Evolutionary conservation across 2,888 invertebrate genomes (phyloP).

Genomic region (Morpho achilles): DNA sequence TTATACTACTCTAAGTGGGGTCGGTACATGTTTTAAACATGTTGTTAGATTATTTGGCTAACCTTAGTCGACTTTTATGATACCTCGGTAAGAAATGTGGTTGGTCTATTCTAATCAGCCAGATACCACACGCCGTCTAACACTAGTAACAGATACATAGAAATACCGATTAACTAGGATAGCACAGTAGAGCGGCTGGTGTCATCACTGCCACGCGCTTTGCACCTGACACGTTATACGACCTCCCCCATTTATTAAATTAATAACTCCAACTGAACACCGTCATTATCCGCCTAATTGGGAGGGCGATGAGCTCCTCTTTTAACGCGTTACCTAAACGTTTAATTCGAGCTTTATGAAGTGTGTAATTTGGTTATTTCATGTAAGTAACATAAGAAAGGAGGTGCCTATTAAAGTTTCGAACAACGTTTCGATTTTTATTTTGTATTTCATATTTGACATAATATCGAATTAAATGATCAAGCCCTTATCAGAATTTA

Average conservation of each 20-base stretch:
- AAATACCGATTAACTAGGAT: slow-evolving; percentile 14
- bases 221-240: slow-evolving; percentile 55
- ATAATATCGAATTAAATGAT: slow-evolving; percentile 36
- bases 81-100: too few species aligned
- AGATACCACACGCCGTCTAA: background rate
- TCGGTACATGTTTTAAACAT: too few species aligned
- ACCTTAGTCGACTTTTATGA: too few species aligned
- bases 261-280: slow-evolving; percentile 74
- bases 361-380: slow-evolving; percentile 55
- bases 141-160: slow-evolving; percentile 1
- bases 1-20: too few species aligned
- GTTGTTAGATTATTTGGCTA: too few species aligned
- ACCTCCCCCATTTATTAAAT: slow-evolving; percentile 73
- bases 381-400: slow-evolving; percentile 3
- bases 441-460: slow-evolving; percentile 15
- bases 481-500: slow-evolving; percentile 37
- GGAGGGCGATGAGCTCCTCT: slow-evolving; percentile 70
- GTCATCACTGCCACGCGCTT: slow-evolving; percentile 32
- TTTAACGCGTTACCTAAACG: slow-evolving; percentile 70
- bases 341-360: slow-evolving; percentile 71
- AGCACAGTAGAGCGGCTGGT: slow-evolving; percentile 22
- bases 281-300: slow-evolving; percentile 74
- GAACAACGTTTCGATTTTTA: background rate
- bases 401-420: slow-evolving; percentile 1
- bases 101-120: too few species aligned